Evolutionary conservation across 1,140 invertebrate species (phyloP), one percentile per base, ranked within the genome.

Genomic region (Drosophila littoralis): DNA sequence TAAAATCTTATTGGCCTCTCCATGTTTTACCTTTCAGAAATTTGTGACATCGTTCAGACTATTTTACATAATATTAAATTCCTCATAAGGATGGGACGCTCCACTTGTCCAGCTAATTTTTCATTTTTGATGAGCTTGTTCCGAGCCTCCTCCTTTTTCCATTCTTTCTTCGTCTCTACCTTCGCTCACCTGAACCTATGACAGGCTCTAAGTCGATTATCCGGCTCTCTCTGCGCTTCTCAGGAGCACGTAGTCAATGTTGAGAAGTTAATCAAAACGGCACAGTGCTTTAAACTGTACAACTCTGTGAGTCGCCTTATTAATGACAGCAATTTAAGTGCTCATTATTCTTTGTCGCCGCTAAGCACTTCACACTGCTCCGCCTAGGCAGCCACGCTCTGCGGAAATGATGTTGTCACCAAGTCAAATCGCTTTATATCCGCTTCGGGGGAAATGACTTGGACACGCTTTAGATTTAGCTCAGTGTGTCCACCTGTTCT

Each of bases 391-490:
- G 7, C 12, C 54, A 58, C 48, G 48, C 46, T 54, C 40, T 51
- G 13, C 61, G 73, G 67, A 75, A 75, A 75, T 65, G 73, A 75
- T 71, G 73, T 63, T 75, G 73, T 75, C 73, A 75, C 66, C 73
- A 58, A 70, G 60, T 64, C 59, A 75, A 75, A 71, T 75, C 67
- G 51, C 35, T 65, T 71, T 70, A 75, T 65, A 75, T 71, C 73
- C 73, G 66, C 59, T 71, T 13, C 8, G 12, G 45, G 50, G 73
- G 73, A 71, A 75, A 71, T 59, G 67, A 64, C 52, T 71, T 28
- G 57, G 58, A 60, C 64, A 43, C 43, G 58, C 7, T 28, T 69
- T n/a, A 69, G 28, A 57, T 74, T 63, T 74, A 36, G 57, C 48
- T 45, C 33, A 43, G 22, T 17, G 35, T 59, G 13, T 59, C 8